Evolutionary conservation across 2,888 invertebrate species (phyloP).

Genomic region (Dicyrtomina minuta): DNA sequence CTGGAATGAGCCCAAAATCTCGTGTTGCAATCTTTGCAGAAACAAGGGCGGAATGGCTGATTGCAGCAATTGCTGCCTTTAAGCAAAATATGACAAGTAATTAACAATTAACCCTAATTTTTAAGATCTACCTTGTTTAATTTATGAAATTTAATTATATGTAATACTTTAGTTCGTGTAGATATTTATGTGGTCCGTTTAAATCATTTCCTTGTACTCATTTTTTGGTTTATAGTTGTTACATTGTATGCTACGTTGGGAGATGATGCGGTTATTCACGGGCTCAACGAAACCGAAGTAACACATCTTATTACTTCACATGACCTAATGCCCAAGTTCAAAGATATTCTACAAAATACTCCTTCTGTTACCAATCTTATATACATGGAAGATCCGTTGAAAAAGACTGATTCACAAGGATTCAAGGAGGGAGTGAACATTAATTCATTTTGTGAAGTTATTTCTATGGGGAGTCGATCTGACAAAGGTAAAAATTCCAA

Average conservation of each 20-base stretch:
- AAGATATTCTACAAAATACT: conserved; percentile 70
- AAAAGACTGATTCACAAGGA: conserved; percentile 68
- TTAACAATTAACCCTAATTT: conserved; percentile 56
- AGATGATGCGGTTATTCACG: conserved; percentile 93
- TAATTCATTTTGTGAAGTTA: conserved; percentile 72
- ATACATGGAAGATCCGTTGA: conserved; percentile 85
- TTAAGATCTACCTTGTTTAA: neutral
- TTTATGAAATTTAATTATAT: neutral
- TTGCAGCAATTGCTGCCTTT: conserved; percentile 93
- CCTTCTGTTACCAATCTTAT: conserved; percentile 77
- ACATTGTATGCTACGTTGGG: conserved; percentile 97
- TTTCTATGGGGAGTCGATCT: conserved; percentile 61
- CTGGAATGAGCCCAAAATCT: conserved; percentile 71
- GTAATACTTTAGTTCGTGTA: no score
- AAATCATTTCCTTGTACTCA: neutral
- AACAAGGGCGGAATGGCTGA: conserved; percentile 97
- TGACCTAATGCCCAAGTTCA: conserved; percentile 88
- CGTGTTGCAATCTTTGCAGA: conserved; percentile 94
- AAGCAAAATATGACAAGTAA: conserved; percentile 84
- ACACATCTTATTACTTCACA: conserved; percentile 88
- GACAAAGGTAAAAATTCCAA: conserved; percentile 40
- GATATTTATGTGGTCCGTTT: no score
- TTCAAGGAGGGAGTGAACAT: conserved; percentile 74
- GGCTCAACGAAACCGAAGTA: conserved; percentile 95
- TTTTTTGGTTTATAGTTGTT: conserved; percentile 65